Evolutionary conservation across 2,888 invertebrate species (phyloP).

Genomic region (Agrilus cyanescens): DNA sequence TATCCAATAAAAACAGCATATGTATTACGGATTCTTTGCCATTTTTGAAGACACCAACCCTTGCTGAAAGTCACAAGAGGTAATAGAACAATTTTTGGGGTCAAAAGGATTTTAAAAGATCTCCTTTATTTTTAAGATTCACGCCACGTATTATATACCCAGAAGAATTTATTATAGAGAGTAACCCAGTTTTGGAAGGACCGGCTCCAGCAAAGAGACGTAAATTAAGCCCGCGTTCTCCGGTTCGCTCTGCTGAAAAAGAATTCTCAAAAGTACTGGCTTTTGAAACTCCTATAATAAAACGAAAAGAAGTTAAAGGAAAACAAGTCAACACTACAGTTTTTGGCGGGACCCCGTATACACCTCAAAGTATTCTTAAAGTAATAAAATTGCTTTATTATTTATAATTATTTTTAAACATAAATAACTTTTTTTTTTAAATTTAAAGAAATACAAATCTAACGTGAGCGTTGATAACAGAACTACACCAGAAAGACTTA

Average conservation of each 20-base stretch:
- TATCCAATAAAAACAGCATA: constrained; percentile 34
- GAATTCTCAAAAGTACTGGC: neutral
- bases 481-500: neutral
- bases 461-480: constrained; percentile 4
- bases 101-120: neutral
- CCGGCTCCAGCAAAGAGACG: constrained; percentile 18
- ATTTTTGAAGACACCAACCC: constrained; percentile 48
- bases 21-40: constrained; percentile 43
- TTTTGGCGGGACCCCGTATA: constrained; percentile 29
- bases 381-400: constrained; percentile 23
- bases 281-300: constrained; percentile 47
- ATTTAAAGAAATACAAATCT: neutral
- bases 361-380: constrained; percentile 58
- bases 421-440: constrained; percentile 2
- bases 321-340: constrained; percentile 9
- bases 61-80: constrained; percentile 18
- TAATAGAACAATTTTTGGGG: constrained; percentile 7
- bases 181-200: constrained; percentile 10
- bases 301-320: constrained; percentile 27
- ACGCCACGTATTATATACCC: constrained; percentile 17
- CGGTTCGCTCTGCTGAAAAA: constrained; percentile 5
- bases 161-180: constrained; percentile 12
- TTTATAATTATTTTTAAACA: constrained; percentile 4
- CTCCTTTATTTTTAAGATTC: constrained; percentile 7
- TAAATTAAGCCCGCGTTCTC: constrained; percentile 12